Conservation (phyloP, 1,140 invertebrate genomes). For the Orchestia grillus region DNA sequence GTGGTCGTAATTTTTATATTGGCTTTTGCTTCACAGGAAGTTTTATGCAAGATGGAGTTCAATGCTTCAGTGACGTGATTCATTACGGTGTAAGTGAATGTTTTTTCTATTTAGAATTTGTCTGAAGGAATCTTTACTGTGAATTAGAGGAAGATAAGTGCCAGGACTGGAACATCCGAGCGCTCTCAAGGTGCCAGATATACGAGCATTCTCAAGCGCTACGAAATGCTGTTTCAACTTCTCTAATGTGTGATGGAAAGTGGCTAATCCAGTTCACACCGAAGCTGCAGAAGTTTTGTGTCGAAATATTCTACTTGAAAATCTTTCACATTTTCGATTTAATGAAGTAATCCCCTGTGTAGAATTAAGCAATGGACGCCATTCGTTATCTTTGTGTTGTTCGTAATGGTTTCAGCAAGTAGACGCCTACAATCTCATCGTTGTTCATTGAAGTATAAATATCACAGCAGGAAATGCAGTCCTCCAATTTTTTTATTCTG, state of each 20-base stretch:
- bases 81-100: conserved; percentile 5
- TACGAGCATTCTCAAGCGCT: not conserved
- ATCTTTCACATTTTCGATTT: not conserved
- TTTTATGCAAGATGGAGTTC: conserved; percentile 48
- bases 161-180: not conserved
- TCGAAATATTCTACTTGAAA: not conserved
- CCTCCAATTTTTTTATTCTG: not conserved
- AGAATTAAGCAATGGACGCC: not conserved
- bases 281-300: not conserved
- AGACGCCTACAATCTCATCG: not conserved
- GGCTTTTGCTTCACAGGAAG: not conserved
- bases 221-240: not conserved
- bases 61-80: conserved; percentile 35
- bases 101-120: not conserved
- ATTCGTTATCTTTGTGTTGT: not conserved
- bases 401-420: not conserved
- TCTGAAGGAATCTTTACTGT: not conserved
- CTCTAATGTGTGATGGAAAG: not conserved
- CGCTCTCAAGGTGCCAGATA: not conserved
- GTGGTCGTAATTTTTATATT: not conserved
- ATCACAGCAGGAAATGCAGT: not conserved
- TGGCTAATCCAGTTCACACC: not conserved
- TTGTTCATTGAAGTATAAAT: not conserved
- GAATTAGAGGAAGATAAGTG: not conserved
- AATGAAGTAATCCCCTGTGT: not conserved